Evolutionary conservation across 2,113 vertebrate species (phyloP).

Genomic region (Silurus glanis): DNA sequence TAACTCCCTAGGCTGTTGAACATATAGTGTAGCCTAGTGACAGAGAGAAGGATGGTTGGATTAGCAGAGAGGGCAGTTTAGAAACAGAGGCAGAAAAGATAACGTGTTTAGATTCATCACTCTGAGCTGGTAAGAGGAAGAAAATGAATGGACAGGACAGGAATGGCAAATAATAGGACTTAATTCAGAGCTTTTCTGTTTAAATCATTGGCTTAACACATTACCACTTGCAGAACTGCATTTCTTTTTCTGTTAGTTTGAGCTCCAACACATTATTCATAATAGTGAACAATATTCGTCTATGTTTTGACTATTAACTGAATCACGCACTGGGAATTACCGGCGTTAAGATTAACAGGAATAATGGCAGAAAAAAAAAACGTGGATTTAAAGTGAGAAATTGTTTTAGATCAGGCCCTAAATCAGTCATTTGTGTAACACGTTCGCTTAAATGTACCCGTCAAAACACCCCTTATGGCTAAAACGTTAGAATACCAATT

Average conservation of each 20-base stretch:
- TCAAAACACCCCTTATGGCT: background rate
- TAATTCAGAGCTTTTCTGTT: background rate
- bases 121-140: conserved; percentile 28
- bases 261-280: background rate
- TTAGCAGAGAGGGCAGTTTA: conserved; percentile 26
- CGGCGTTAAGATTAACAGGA: background rate
- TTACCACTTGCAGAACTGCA: background rate
- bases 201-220: background rate
- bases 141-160: background rate
- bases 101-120: conserved; percentile 36
- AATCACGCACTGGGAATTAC: background rate
- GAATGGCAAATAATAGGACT: background rate
- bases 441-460: background rate
- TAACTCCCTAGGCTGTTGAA: conserved; percentile 54
- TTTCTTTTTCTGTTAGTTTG: background rate
- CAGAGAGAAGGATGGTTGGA: conserved; percentile 41
- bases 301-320: background rate
- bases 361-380: background rate
- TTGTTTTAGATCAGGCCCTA: background rate
- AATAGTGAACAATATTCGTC: background rate
- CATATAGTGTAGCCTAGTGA: conserved; percentile 54
- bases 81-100: conserved; percentile 20
- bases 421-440: background rate
- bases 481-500: background rate
- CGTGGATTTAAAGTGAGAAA: background rate